Conservation (phyloP, 2,888 invertebrate species). For the Cataglyphis altisquamis region DNA sequence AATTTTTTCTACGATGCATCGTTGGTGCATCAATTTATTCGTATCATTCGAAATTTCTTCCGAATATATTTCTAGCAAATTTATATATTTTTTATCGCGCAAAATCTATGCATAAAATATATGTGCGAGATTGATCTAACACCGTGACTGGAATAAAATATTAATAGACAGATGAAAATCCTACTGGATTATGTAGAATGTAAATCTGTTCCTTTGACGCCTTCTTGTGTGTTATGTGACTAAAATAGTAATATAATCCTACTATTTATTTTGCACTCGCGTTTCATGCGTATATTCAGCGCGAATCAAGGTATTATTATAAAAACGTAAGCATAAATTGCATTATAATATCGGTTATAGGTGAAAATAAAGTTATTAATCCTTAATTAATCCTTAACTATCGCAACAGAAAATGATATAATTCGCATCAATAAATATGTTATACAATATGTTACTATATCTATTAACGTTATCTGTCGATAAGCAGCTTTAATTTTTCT, state of each 20-base stretch:
- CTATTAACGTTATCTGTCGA: neutral
- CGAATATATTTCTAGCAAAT: neutral
- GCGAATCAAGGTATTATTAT: neutral
- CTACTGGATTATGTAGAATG: neutral
- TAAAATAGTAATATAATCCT: neutral
- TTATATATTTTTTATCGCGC: conserved; percentile 1
- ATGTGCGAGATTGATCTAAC: neutral
- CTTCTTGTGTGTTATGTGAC: neutral
- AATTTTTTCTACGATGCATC: conserved; percentile 8
- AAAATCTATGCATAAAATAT: conserved; percentile 26
- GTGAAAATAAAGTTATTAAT: neutral
- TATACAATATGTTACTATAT: neutral
- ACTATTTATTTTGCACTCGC: neutral
- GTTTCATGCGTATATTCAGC: neutral
- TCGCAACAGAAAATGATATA: neutral
- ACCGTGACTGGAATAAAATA: conserved; percentile 4
- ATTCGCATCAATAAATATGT: neutral
- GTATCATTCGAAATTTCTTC: neutral
- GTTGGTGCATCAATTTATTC: neutral
- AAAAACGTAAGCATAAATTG: neutral
- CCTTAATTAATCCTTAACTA: neutral
- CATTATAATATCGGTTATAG: neutral
- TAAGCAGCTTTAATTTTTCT: conserved; percentile 1
- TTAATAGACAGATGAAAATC: neutral
- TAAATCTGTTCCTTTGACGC: conserved; percentile 9